Evolutionary conservation across 2,797 vertebrate genomes (phyloP).

Genomic region (Hippoglossus hippoglossus): DNA sequence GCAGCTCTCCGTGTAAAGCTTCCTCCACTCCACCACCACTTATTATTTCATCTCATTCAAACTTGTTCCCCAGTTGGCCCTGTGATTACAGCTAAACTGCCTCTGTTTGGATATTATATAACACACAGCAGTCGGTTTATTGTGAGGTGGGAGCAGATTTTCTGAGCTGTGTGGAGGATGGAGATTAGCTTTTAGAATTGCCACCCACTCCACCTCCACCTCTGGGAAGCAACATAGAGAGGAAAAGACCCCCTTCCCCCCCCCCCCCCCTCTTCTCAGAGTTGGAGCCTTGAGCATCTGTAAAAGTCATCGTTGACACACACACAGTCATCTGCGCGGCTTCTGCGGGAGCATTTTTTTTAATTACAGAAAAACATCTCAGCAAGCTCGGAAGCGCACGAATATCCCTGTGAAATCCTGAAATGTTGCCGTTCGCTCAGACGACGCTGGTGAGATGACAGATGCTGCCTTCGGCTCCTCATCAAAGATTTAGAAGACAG

Average conservation of each 20-base stretch:
- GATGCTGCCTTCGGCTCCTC: constrained; percentile 53
- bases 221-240: constrained; percentile 50
- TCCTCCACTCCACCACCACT: constrained; percentile 1
- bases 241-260: constrained; percentile 28
- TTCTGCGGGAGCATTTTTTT: constrained; percentile 42
- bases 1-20: constrained; percentile 12
- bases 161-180: constrained; percentile 43
- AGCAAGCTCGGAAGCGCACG: constrained; percentile 46
- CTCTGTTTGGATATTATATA: constrained; percentile 43
- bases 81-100: constrained; percentile 37
- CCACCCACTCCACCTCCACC: constrained; percentile 75
- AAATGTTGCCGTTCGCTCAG: constrained; percentile 26
- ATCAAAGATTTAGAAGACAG: constrained; percentile 61
- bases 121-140: constrained; percentile 20
- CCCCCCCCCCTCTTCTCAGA: constrained; percentile 1
- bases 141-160: constrained; percentile 36
- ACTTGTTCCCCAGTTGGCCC: neutral
- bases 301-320: constrained; percentile 59
- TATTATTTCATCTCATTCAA: constrained; percentile 35
- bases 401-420: constrained; percentile 53
- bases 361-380: constrained; percentile 45
- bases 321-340: constrained; percentile 33
- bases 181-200: constrained; percentile 68
- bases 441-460: constrained; percentile 29
- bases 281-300: constrained; percentile 58